Percentiles rank a stretch among this genome's conserved stretches.
Evolutionary conservation across 1,140 invertebrate genomes (phyloP).

Genomic region (Zaprionus taronus): DNA sequence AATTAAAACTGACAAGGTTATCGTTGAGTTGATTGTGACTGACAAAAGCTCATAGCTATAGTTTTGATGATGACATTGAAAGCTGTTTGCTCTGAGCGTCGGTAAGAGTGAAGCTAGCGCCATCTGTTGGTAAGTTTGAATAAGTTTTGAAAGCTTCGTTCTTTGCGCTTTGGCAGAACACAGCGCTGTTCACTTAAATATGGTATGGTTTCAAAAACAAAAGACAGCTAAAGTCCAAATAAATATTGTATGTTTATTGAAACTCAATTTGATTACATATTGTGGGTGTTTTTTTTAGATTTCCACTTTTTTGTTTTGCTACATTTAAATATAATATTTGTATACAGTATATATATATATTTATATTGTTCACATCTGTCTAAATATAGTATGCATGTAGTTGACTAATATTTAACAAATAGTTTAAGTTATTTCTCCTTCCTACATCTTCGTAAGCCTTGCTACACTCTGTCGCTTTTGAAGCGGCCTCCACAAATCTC

Average conservation of each 20-base stretch:
- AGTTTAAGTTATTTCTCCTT: constrained; percentile 45
- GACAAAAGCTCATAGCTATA: constrained; percentile 1
- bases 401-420: constrained; percentile 62
- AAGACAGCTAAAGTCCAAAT: constrained; percentile 42
- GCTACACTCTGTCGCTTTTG: constrained; percentile 62
- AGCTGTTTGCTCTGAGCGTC: constrained; percentile 2
- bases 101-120: constrained; percentile 2
- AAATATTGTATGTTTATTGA: constrained; percentile 80
- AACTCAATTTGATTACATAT: constrained; percentile 81
- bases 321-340: constrained; percentile 67
- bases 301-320: constrained; percentile 44
- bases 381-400: constrained; percentile 50
- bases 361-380: constrained; percentile 65
- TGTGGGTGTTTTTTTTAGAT: constrained; percentile 41
- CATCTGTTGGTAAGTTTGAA: neutral
- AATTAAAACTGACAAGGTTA: neutral
- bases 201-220: neutral
- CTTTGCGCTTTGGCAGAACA: neutral
- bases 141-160: neutral
- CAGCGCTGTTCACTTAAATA: neutral
- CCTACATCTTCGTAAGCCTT: constrained; percentile 65
- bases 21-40: neutral
- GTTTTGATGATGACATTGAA: neutral
- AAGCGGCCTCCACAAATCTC: constrained; percentile 62
- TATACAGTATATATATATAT: constrained; percentile 45